These are phyloP conservation scores for Tridacna crocea DNA, from an alignment of 2,888 invertebrate species.

Conservation along the genomic window DNA sequence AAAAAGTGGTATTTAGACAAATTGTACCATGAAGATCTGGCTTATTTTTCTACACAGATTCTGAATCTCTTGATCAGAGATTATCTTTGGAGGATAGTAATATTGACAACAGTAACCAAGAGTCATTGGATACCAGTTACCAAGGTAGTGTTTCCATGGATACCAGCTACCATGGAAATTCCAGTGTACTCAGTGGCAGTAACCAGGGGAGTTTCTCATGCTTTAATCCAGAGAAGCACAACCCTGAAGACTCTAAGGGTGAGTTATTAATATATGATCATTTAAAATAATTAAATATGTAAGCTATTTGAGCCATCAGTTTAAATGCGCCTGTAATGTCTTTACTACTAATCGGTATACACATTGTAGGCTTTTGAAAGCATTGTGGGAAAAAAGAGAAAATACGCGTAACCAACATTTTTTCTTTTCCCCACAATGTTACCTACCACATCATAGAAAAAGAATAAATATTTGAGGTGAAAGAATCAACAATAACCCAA, in stretches of 20 bases:
- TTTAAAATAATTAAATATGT: too few species aligned
- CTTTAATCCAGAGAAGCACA: conserved; percentile 15
- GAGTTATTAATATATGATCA: background rate
- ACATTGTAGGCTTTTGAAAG: too few species aligned
- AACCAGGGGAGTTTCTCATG: conserved; percentile 50
- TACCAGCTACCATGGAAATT: conserved; percentile 48
- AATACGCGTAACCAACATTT: background rate
- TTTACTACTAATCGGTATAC: too few species aligned
- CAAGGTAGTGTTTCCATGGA: conserved; percentile 61
- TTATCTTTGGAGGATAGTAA: conserved; percentile 45
- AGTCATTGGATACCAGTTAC: conserved; percentile 54
- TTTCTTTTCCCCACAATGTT: background rate
- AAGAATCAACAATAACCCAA: too few species aligned
- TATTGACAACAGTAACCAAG: conserved; percentile 54
- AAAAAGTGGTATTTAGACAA: too few species aligned
- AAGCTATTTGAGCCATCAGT: too few species aligned
- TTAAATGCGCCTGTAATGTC: too few species aligned
- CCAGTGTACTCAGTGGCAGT: conserved; percentile 47
- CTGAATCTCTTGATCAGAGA: conserved; percentile 42
- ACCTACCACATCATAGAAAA: background rate
- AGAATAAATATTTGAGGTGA: too few species aligned
- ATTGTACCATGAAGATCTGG: too few species aligned
- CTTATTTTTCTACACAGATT: conserved; percentile 35
- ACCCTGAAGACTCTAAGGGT: conserved; percentile 24
- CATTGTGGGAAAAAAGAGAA: background rate